phyloP scores from a whole-genome alignment of 2,888 invertebrate species.

The Acleris laterana region DNA sequence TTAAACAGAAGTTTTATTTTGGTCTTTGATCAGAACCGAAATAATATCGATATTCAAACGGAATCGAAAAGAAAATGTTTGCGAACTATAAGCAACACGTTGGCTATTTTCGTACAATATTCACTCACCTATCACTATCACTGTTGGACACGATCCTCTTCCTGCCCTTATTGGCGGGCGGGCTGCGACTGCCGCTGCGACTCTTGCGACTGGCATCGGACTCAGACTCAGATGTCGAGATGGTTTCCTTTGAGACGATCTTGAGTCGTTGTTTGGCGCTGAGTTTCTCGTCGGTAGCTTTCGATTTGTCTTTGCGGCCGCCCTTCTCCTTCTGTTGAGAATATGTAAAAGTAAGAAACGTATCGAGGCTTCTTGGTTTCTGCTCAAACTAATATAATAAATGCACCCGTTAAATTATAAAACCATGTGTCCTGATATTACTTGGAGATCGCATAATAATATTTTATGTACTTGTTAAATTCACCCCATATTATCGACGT shows the following conservation, averaged over 20 bases:
- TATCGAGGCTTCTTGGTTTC: too few relatives aligned
- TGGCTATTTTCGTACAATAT: neutral
- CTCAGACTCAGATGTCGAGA: conserved; percentile 94
- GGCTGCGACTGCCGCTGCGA: conserved; percentile 64
- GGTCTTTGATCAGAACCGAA: too few relatives aligned
- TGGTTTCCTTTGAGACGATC: conserved; percentile 96
- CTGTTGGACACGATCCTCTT: conserved; percentile 87
- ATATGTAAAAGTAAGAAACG: neutral
- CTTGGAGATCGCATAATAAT: too few relatives aligned
- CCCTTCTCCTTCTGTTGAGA: conserved; percentile 75
- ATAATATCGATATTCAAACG: too few relatives aligned
- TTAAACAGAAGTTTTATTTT: too few relatives aligned
- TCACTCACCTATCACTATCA: conserved; percentile 77
- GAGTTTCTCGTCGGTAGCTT: conserved; percentile 86
- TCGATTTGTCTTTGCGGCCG: conserved; percentile 65
- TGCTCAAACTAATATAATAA: too few relatives aligned
- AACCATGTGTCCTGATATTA: too few relatives aligned
- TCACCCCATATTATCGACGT: too few relatives aligned
- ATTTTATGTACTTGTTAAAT: too few relatives aligned
- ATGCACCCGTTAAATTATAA: too few relatives aligned
- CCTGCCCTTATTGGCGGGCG: conserved; percentile 77
- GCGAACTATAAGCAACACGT: too few relatives aligned
- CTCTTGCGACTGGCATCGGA: conserved; percentile 81
- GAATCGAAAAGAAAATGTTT: too few relatives aligned
- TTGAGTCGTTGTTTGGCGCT: conserved; percentile 93